phyloP scores from a whole-genome alignment of 2,888 invertebrate genomes.

The Drosophila subsilvestris region DNA sequence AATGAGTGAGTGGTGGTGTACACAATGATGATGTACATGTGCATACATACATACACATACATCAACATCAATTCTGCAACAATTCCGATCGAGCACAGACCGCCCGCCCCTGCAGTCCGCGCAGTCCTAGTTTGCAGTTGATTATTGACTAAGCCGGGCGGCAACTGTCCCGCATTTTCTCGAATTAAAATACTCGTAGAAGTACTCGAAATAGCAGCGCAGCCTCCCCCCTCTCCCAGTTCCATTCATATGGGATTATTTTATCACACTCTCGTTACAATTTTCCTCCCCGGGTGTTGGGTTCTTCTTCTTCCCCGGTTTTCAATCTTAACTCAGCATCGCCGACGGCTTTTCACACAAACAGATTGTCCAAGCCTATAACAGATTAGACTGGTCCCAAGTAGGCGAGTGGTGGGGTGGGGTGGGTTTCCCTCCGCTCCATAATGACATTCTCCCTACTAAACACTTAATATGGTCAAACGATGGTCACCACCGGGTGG shows the following conservation, averaged over 20 bases:
- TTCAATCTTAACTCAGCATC: constrained; percentile 72
- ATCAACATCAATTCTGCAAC: constrained; percentile 75
- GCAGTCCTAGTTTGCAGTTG: constrained; percentile 48
- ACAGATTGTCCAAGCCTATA: constrained; percentile 58
- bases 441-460: not conserved
- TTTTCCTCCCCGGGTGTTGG: constrained; percentile 34
- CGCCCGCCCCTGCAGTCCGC: constrained; percentile 13
- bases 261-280: constrained; percentile 56
- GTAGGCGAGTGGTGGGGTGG: constrained; percentile 13
- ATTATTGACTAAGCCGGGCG: constrained; percentile 72
- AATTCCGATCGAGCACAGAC: constrained; percentile 31
- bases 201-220: constrained; percentile 36
- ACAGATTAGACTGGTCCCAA: constrained; percentile 63
- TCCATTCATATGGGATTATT: constrained; percentile 68
- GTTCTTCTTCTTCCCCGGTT: constrained; percentile 50
- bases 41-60: constrained; percentile 16
- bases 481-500: not conserved
- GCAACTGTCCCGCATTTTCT: constrained; percentile 70
- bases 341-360: constrained; percentile 61
- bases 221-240: not conserved
- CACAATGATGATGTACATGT: not conserved
- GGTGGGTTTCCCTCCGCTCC: constrained; percentile 1
- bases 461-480: constrained; percentile 22
- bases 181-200: constrained; percentile 43
- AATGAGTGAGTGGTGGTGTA: constrained; percentile 11